These are phyloP conservation scores for Pelodytes ibericus DNA, from an alignment of 2,797 vertebrate genomes.

Conservation along the genomic window DNA sequence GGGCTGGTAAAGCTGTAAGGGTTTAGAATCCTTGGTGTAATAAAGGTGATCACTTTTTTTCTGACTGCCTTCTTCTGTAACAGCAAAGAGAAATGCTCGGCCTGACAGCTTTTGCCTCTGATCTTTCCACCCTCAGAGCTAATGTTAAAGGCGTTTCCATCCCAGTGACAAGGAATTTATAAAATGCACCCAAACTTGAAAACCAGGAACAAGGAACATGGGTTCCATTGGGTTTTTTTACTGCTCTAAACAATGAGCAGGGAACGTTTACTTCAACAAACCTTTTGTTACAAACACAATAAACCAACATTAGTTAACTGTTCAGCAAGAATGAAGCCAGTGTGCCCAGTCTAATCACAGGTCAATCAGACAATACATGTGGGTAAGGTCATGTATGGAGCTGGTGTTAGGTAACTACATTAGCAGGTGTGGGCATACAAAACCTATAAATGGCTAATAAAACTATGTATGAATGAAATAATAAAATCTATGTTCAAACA, in stretches of 20 bases:
- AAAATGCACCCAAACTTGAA: conserved; percentile 79
- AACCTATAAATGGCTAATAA: neutral
- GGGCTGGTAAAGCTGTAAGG: neutral
- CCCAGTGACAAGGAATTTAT: conserved; percentile 74
- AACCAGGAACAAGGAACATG: conserved; percentile 77
- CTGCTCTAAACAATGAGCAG: conserved; percentile 35
- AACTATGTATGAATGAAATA: neutral
- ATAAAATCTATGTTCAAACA: neutral
- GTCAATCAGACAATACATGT: conserved; percentile 7
- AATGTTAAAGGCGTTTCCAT: conserved; percentile 71
- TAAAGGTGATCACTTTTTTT: neutral
- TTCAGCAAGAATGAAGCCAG: conserved; percentile 16
- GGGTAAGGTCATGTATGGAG: conserved; percentile 1
- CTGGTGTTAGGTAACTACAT: neutral
- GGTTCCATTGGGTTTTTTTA: conserved; percentile 41
- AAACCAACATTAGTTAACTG: conserved; percentile 14
- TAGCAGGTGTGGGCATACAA: neutral
- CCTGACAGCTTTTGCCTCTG: conserved; percentile 49
- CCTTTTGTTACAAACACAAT: conserved; percentile 36
- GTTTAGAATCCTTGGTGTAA: neutral
- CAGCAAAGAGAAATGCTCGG: conserved; percentile 49
- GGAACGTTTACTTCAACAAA: conserved; percentile 33
- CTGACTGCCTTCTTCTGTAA: conserved; percentile 9
- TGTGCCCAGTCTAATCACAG: conserved; percentile 35
- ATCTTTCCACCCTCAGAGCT: conserved; percentile 69